Evolutionary conservation across 2,888 invertebrate genomes (phyloP).

Genomic region (Noctua janthe): DNA sequence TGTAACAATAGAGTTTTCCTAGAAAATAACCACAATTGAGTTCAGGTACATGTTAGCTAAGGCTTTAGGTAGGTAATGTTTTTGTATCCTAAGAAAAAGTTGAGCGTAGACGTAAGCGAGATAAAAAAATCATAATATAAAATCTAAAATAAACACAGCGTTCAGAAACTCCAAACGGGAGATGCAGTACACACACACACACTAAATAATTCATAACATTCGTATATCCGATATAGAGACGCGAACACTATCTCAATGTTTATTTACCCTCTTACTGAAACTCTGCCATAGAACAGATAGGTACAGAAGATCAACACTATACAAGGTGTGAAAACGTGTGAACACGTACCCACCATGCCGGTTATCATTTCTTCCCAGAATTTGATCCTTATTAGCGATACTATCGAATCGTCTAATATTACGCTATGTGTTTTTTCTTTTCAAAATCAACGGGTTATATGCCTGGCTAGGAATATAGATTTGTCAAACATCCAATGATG

Average conservation of each 20-base stretch:
- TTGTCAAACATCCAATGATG: not conserved
- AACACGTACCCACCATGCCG: not conserved
- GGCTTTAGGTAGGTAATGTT: not conserved
- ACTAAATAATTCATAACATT: conserved; percentile 82
- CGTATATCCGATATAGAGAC: conserved; percentile 60
- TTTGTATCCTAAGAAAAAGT: not conserved
- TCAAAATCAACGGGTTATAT: too few species aligned
- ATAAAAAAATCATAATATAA: not conserved
- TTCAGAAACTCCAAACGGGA: conserved; percentile 23
- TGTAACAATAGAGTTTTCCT: not conserved
- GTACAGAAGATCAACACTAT: conserved; percentile 2
- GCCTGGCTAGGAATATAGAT: too few species aligned
- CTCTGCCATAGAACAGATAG: not conserved
- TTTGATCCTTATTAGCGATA: too few species aligned
- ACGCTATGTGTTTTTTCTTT: too few species aligned
- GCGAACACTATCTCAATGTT: conserved; percentile 71
- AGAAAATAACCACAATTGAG: not conserved
- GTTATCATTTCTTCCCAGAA: too few species aligned
- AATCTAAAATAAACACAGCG: conserved; percentile 32
- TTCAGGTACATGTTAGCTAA: not conserved
- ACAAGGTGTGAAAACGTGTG: not conserved
- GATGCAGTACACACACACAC: conserved; percentile 23
- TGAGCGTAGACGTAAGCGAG: not conserved
- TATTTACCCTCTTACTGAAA: conserved; percentile 68
- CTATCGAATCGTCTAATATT: too few species aligned